Conservation (phyloP, 2,113 vertebrate species). For the Cinclus cinclus region DNA sequence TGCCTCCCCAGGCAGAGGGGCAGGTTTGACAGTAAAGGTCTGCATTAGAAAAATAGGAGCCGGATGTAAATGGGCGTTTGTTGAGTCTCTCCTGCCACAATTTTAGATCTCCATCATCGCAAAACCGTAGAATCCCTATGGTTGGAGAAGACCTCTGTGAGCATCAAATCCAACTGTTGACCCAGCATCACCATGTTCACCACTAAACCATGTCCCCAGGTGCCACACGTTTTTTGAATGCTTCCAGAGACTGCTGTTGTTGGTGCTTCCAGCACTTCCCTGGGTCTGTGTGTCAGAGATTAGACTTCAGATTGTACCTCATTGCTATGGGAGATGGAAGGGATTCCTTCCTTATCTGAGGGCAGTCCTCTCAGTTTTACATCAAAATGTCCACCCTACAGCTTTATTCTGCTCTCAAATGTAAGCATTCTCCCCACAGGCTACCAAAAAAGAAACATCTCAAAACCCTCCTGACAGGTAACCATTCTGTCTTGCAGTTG, state of each 20-base stretch:
- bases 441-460: background rate
- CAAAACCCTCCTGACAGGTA: background rate
- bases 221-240: background rate
- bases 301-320: background rate
- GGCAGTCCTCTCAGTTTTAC: background rate
- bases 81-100: background rate
- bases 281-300: background rate
- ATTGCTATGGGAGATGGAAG: background rate
- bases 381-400: background rate
- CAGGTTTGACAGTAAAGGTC: background rate
- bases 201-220: background rate
- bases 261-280: background rate
- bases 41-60: accelerated
- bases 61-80: background rate
- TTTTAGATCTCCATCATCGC: background rate
- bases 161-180: background rate
- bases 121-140: background rate
- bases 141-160: background rate
- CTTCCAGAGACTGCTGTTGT: background rate
- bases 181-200: background rate
- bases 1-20: background rate
- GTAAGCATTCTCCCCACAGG: background rate
- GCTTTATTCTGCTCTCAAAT: background rate
- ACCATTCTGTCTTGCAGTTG: background rate
- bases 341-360: background rate